Percentiles rank a stretch among this genome's conserved stretches.
These are phyloP conservation scores for Lutjanus argentimaculatus DNA, from an alignment of 2,797 vertebrate genomes.

Conservation along the genomic window DNA sequence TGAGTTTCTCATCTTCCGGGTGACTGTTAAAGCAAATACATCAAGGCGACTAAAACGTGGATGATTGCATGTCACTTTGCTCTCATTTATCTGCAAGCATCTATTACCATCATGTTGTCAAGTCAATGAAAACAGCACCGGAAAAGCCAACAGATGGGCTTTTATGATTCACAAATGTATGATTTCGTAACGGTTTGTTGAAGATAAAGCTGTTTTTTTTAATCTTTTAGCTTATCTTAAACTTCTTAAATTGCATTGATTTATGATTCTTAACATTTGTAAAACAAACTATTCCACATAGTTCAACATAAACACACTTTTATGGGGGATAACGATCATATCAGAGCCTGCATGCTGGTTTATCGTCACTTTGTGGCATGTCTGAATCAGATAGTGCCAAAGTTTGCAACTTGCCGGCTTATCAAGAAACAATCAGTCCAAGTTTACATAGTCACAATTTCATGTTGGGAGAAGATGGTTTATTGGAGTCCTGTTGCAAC, in stretches of 20 bases:
- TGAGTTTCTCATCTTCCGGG: conserved; percentile 71
- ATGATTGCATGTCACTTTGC: conserved; percentile 80
- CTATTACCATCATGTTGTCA: conserved; percentile 73
- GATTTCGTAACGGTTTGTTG: conserved; percentile 60
- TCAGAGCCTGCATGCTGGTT: conserved; percentile 24
- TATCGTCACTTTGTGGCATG: conserved; percentile 28
- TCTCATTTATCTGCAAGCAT: conserved; percentile 76
- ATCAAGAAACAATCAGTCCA: conserved; percentile 55
- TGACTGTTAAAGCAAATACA: conserved; percentile 75
- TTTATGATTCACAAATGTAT: conserved; percentile 66
- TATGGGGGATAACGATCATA: conserved; percentile 39
- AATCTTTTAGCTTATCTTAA: conserved; percentile 34
- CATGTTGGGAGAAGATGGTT: conserved; percentile 67
- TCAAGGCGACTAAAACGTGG: conserved; percentile 73
- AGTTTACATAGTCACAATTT: conserved; percentile 75
- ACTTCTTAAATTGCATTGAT: conserved; percentile 35
- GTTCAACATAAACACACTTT: conserved; percentile 44
- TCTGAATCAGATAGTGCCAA: conserved; percentile 57
- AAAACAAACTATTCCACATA: conserved; percentile 32
- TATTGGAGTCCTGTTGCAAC: conserved; percentile 76
- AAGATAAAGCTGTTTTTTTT: conserved; percentile 39
- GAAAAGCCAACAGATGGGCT: conserved; percentile 71
- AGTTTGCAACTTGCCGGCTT: conserved; percentile 49
- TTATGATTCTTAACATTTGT: conserved; percentile 29
- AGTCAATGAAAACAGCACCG: conserved; percentile 57